A percentile compares a stretch with the other conserved stretches of the same genome.
Evolutionary conservation across 2,888 invertebrate genomes (phyloP).

Genomic region (Incurvaria masculella): DNA sequence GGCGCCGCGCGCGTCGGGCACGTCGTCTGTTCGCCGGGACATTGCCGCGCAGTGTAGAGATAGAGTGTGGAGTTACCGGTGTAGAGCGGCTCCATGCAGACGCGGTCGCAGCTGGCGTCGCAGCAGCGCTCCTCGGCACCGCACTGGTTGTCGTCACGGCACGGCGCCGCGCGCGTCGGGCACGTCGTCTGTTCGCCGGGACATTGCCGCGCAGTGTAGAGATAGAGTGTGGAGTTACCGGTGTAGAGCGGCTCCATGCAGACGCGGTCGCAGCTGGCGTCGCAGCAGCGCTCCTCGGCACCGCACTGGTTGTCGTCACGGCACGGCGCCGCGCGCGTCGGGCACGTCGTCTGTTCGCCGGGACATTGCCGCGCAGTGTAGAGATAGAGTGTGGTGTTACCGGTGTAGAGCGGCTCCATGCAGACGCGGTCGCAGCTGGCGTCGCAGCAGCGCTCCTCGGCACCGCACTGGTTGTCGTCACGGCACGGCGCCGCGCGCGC

Average conservation of each 20-base stretch:
- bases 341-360: conserved; percentile 43
- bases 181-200: conserved; percentile 43
- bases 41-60: no score
- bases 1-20: conserved; percentile 61
- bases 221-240: no score
- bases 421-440: conserved; percentile 87
- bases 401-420: conserved; percentile 60
- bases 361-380: no score
- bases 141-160: conserved; percentile 60
- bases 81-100: conserved; percentile 58
- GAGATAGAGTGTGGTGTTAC: no score
- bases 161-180: conserved; percentile 58
- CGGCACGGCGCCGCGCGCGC: conserved; percentile 65
- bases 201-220: no score
- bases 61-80: no score
- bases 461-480: conserved; percentile 71
- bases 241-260: conserved; percentile 64
- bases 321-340: conserved; percentile 63
- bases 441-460: conserved; percentile 73
- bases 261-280: conserved; percentile 83
- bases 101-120: conserved; percentile 61
- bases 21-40: conserved; percentile 33
- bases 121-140: conserved; percentile 63
- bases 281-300: conserved; percentile 71
- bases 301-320: conserved; percentile 74